Evolutionary conservation across 2,113 vertebrate species (phyloP).

Genomic region (Choloepus hoffmanni): DNA sequence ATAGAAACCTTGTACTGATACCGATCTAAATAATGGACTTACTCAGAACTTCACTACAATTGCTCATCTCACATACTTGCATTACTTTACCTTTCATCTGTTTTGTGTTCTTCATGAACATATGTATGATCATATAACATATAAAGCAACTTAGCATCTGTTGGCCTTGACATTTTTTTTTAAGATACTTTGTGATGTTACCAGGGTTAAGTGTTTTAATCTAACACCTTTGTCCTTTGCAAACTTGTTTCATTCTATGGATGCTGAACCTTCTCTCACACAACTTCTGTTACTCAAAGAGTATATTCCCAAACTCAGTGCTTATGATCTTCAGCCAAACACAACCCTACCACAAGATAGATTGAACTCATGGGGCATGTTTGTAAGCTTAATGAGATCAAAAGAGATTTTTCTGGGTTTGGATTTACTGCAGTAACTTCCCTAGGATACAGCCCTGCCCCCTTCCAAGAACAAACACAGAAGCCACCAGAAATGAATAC

Average conservation of each 20-base stretch:
- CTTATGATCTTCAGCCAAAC: neutral
- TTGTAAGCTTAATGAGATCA: neutral
- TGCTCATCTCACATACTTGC: neutral
- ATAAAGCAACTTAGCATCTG: neutral
- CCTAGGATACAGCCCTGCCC: neutral
- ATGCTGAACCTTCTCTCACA: neutral
- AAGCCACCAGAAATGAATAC: neutral
- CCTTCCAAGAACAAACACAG: neutral
- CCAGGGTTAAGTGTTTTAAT: neutral
- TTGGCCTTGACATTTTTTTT: neutral
- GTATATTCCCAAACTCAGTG: neutral
- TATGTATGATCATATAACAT: neutral
- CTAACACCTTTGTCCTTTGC: neutral
- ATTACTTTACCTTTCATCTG: neutral
- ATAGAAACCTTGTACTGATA: neutral
- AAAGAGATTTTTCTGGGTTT: neutral
- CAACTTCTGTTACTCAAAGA: neutral
- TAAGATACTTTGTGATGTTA: neutral
- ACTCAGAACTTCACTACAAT: neutral
- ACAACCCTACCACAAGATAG: neutral
- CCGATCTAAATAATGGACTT: neutral
- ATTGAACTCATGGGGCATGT: neutral
- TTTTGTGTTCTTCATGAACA: neutral
- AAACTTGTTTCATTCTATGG: neutral
- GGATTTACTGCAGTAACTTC: neutral